phyloP scores from a whole-genome alignment of 2,888 invertebrate species.

The Brenthis ino region DNA sequence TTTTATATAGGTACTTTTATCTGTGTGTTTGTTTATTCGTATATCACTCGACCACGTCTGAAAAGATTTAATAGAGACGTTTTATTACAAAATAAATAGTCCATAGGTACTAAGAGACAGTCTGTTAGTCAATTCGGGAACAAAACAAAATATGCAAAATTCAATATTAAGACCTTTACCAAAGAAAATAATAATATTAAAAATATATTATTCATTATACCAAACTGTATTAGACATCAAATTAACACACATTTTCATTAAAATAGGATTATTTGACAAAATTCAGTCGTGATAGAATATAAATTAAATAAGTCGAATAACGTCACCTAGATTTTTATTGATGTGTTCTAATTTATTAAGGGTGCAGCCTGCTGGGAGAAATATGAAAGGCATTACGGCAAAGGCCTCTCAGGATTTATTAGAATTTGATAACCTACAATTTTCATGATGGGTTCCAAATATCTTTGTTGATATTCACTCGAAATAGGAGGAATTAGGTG shows the following conservation, averaged over 20 bases:
- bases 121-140: too few species aligned
- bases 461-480: constrained; percentile 21
- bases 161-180: too few species aligned
- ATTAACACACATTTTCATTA: background rate
- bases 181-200: too few species aligned
- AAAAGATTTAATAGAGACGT: too few species aligned
- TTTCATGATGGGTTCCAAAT: constrained; percentile 7
- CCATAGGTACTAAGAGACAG: too few species aligned
- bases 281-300: constrained; percentile 76
- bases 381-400: constrained; percentile 20
- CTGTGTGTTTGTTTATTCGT: too few species aligned
- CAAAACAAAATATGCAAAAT: too few species aligned
- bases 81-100: too few species aligned
- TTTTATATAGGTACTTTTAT: too few species aligned
- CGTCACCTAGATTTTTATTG: constrained; percentile 79
- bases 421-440: constrained; percentile 34
- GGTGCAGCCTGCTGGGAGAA: constrained; percentile 65
- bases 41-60: too few species aligned
- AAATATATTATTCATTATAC: too few species aligned
- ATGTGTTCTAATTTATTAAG: constrained; percentile 79
- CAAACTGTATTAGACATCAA: too few species aligned
- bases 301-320: constrained; percentile 78
- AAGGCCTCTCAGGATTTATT: constrained; percentile 14
- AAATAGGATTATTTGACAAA: constrained; percentile 61
- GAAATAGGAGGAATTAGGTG: constrained; percentile 47